Base-by-base conservation (phyloP, 2,113 vertebrate species). In the Pseudorasbora parva region DNA sequence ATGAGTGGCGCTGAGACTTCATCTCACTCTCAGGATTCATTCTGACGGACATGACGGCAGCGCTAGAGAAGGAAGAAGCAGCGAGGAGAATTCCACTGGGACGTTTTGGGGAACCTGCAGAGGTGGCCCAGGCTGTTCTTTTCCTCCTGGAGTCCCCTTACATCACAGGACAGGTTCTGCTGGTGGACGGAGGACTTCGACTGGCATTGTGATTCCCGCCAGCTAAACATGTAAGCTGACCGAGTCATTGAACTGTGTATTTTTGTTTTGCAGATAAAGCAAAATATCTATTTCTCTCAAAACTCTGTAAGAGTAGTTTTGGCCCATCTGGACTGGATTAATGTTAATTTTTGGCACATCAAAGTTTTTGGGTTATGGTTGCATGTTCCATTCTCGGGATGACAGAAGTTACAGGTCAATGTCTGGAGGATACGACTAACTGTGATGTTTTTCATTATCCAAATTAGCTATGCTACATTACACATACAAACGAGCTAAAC, bases 111-210 rank as follows among this genome's bases (percentile, higher is more conserved):
- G 93, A 96, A 37, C 92, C 96, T 1, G 66, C 81, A 66, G 97
- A 99, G 23, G 96, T 95, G 47, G 97, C 97, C 2, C 92, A 93
- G 15, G 95, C 96, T 0, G 93, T 94, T 33, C 88, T 94, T 73
- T 99, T 99, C 93, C 96, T 99, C 68, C 76, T 98, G n/a, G 93
- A 97, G 87, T 94, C 95, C 0, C 81, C 95, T 0, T 99, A 98
- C 56, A 1, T 98, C 23, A 99, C 97, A 1, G 98, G 98, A 4
- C 96, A 96, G 54, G 94, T 95, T 87, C 88, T 99, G 76, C 87
- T 96, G 85, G 95, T 98, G 85, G 97, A 98, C 21, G 98, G 97
- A 77, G 97, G 98, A 0, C 93, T 99, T 82, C 96, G 96, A 2
- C 94, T 98, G 87, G 19, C 89, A 69, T 90, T 95, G 59, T 99